These are phyloP conservation scores for Myzus persicae DNA, from an alignment of 1,140 invertebrate genomes.

Conservation along the genomic window DNA sequence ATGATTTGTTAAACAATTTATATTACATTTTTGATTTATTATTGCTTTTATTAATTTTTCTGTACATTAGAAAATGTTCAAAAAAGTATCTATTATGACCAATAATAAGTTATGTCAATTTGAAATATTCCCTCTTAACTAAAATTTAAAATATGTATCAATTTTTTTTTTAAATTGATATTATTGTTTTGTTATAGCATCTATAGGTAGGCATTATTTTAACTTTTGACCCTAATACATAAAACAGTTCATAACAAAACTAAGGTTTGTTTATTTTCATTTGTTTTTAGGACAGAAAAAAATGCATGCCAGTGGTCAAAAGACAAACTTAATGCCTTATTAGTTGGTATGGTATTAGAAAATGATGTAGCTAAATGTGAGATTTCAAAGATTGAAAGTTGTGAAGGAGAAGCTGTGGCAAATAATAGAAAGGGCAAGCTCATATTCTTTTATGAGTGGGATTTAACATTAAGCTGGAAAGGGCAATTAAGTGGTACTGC, in stretches of 20 bases:
- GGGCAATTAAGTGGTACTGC: conserved; percentile 69
- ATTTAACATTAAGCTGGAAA: conserved; percentile 89
- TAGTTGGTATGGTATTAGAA: conserved; percentile 71
- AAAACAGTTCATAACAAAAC: background rate
- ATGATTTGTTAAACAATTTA: no score
- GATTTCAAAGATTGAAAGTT: conserved; percentile 84
- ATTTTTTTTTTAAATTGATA: background rate
- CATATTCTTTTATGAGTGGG: conserved; percentile 99
- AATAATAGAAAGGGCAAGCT: conserved; percentile 99
- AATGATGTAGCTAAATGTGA: conserved; percentile 69
- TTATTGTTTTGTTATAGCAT: background rate
- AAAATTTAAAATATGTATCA: no score
- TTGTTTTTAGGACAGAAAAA: conserved; percentile 88
- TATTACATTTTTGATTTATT: no score
- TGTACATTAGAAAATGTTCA: background rate
- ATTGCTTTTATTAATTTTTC: background rate
- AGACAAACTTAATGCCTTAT: conserved; percentile 86
- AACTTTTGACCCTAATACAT: background rate
- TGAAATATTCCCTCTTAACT: no score
- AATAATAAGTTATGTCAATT: no score
- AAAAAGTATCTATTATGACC: background rate
- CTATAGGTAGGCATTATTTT: background rate
- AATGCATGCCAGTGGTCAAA: conserved; percentile 97
- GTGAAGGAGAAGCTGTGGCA: conserved; percentile 93
- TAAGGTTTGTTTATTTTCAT: conserved; percentile 58